phyloP scores from a whole-genome alignment of 2,113 vertebrate species.

The Stomatorhinus ivindoensis region DNA sequence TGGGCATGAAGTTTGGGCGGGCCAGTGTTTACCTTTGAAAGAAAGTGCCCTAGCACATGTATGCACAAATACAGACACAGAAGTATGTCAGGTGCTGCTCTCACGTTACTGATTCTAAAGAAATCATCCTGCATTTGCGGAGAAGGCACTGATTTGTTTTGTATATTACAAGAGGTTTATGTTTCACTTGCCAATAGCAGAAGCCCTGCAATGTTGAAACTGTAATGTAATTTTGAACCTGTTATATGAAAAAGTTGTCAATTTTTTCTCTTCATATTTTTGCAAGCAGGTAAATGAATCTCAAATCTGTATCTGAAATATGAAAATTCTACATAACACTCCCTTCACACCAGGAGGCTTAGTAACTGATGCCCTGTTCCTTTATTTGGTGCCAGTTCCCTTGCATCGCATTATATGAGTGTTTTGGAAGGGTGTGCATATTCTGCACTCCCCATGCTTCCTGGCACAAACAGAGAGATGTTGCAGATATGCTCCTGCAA shows the following conservation, averaged over 20 bases:
- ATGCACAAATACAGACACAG: not conserved
- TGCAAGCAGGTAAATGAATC: not conserved
- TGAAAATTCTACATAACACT: not conserved
- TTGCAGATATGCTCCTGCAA: not conserved
- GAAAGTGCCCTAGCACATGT: not conserved
- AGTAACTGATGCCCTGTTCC: not conserved
- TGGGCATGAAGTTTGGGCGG: not conserved
- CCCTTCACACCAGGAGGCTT: not conserved
- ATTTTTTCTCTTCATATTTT: not conserved
- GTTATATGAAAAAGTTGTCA: not conserved
- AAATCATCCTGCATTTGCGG: not conserved
- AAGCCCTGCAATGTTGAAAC: not conserved
- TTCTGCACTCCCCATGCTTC: not conserved
- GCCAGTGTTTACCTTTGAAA: slow-evolving; percentile 2
- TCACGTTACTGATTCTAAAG: not conserved
- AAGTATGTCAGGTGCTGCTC: not conserved
- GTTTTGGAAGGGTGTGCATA: not conserved
- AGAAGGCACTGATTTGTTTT: slow-evolving; percentile 1
- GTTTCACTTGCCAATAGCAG: not conserved
- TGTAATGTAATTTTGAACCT: not conserved
- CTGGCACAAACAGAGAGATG: slow-evolving; percentile 1
- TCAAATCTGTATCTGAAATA: not conserved
- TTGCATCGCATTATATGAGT: not conserved
- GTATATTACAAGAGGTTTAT: not conserved
- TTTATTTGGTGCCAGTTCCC: not conserved